Evolutionary conservation across 2,113 vertebrate species (phyloP), one percentile per base, ranked within the genome.

Genomic region (Albula goreensis): DNA sequence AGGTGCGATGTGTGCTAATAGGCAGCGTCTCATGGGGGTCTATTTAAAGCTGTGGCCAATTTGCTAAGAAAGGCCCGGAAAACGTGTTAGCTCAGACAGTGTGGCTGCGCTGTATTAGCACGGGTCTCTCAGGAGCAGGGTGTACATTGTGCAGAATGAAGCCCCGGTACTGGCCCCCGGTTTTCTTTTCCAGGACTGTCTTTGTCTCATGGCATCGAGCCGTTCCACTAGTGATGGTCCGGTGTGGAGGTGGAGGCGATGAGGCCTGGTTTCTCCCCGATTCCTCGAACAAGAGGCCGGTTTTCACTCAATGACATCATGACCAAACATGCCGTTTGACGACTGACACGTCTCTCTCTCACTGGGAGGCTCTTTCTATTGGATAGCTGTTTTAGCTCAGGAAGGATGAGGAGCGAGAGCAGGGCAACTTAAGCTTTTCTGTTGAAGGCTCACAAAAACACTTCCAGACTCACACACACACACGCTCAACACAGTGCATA

Each of bases 1-100:
- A 74, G 70, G 70, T 74, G 70, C 31, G 70, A 74, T 31, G n/a
- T 74, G 31, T 74, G 70, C 70, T 74, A 74, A 74, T 31, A n/a
- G 8, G n/a, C 22, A 74, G 70, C 22, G 22, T 31, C 70, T 74
- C n/a, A 10, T 74, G 70, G 22, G n/a, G 31, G n/a, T 9, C n/a
- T 74, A 74, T 74, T 25, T 31, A 74, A 74, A 74, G 70, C 70
- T n/a, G 31, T 31, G 70, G 31, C 70, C 22, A 74, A 74, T n/a
- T 31, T 74, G 70, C 70, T 74, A 74, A 31, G 70, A 74, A 31
- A 74, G 19, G 63, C 17, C 63, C n/a, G n/a, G 70, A 10, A 74
- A 74, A 74, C 6, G n/a, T 74, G 70, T 5, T 74, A 74, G 31
- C 70, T 74, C n/a, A 6, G 2, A 31, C 70, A 74, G n/a, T 25